phyloP scores from a whole-genome alignment of 2,888 invertebrate genomes.

The Globia sparganii region DNA sequence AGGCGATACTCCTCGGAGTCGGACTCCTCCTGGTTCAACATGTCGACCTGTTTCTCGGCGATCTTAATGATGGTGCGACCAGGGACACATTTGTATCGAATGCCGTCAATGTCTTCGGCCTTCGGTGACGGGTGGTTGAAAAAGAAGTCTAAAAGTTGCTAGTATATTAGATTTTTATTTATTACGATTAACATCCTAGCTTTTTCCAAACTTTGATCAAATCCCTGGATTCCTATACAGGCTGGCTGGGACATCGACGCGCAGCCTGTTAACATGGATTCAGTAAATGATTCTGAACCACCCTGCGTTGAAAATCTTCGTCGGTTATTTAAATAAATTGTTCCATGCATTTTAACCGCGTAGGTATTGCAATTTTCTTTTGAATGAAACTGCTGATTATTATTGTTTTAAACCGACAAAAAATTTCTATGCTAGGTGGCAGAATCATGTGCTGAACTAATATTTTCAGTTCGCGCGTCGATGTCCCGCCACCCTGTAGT shows the following conservation, averaged over 20 bases:
- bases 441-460: background rate
- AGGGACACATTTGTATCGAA: slow-evolving; percentile 78
- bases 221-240: background rate
- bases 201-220: background rate
- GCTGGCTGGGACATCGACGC: background rate
- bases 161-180: slow-evolving; percentile 15
- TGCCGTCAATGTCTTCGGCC: slow-evolving; percentile 52
- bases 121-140: slow-evolving; percentile 73
- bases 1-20: slow-evolving; percentile 52
- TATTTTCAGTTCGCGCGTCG: background rate
- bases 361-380: background rate
- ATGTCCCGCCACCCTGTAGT: no score
- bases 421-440: no score
- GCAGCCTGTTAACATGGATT: background rate
- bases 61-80: slow-evolving; percentile 80
- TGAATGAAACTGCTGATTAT: background rate
- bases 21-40: slow-evolving; percentile 13
- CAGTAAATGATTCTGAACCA: background rate
- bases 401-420: background rate
- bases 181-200: background rate
- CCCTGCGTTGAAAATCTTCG: background rate
- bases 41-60: slow-evolving; percentile 24
- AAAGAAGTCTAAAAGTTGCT: slow-evolving; percentile 75
- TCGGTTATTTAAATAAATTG: background rate
- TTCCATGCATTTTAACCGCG: background rate